Conservation (phyloP, 2,113 vertebrate genomes). For the Dicaeum eximium region DNA sequence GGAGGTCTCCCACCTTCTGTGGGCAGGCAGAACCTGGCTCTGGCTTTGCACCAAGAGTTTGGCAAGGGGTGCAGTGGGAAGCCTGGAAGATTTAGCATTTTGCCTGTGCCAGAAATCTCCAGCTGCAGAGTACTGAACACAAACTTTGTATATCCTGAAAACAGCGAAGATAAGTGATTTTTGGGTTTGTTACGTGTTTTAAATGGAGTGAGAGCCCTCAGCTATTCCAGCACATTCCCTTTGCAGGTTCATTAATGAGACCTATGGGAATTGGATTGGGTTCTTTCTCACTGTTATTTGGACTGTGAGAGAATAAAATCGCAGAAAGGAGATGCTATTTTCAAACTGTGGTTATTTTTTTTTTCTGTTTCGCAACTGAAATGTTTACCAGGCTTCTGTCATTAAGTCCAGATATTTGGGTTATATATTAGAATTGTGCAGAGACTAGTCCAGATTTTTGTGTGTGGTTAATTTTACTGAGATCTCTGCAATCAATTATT, state of each 20-base stretch:
- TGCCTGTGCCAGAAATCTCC: not conserved
- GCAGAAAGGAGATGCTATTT: constrained; percentile 36
- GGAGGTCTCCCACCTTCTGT: not conserved
- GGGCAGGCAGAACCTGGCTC: not conserved
- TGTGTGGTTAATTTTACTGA: not conserved
- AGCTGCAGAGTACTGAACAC: not conserved
- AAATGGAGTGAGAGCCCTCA: constrained; percentile 55
- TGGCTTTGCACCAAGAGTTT: not conserved
- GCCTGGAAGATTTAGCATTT: not conserved
- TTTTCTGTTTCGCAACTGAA: not conserved
- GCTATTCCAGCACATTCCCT: constrained; percentile 64
- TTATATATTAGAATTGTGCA: not conserved
- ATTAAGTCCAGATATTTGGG: not conserved
- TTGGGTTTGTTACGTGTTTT: constrained; percentile 13
- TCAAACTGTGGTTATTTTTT: not conserved
- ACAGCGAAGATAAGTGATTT: not conserved
- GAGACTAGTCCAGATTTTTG: not conserved
- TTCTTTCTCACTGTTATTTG: constrained; percentile 64
- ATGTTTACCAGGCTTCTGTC: not conserved
- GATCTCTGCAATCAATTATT: not conserved
- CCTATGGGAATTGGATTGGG: constrained; percentile 56
- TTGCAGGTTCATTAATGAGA: constrained; percentile 71
- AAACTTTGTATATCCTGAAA: not conserved
- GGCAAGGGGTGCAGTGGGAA: not conserved
- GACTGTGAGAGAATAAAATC: not conserved